These are phyloP conservation scores for Eumeta japonica DNA, from an alignment of 1,140 invertebrate species.

Conservation along the genomic window DNA sequence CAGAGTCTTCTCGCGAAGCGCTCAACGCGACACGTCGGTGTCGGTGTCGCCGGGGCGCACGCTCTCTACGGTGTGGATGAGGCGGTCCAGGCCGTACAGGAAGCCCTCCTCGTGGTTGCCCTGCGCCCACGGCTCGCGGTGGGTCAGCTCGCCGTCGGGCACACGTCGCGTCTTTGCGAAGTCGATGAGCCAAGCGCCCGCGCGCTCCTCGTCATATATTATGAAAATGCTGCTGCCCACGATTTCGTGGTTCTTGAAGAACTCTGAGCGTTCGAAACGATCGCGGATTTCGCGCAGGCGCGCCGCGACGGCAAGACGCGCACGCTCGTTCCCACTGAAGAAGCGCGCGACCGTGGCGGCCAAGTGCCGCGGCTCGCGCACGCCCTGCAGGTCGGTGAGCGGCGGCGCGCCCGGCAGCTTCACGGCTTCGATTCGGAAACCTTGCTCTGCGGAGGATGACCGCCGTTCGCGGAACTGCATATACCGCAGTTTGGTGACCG, in stretches of 20 bases:
- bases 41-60: conserved; percentile 25
- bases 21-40: conserved; percentile 49
- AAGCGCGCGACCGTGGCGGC: conserved; percentile 78
- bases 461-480: conserved; percentile 94
- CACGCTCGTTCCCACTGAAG: conserved; percentile 65
- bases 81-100: conserved; percentile 84
- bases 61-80: conserved; percentile 59
- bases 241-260: conserved; percentile 89
- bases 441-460: conserved; percentile 88
- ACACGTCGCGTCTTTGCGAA: conserved; percentile 88
- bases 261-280: conserved; percentile 80
- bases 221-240: conserved; percentile 94
- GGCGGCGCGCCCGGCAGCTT: conserved; percentile 76
- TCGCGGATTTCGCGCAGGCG: conserved; percentile 75
- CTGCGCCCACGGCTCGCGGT: conserved; percentile 76
- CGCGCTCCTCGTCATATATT: conserved; percentile 83
- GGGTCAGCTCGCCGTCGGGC: conserved; percentile 72
- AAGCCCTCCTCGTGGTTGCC: conserved; percentile 96
- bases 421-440: conserved; percentile 95
- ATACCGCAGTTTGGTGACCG: conserved; percentile 90
- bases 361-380: conserved; percentile 77
- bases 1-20: conserved; percentile 23
- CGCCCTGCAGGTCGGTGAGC: conserved; percentile 73
- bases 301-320: conserved; percentile 68
- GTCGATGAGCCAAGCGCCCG: conserved; percentile 93